Percentiles rank a stretch among this genome's conserved stretches.
Evolutionary conservation across 1,140 invertebrate genomes (phyloP).

Genomic region (Paramacrobiotus metropolitanus): DNA sequence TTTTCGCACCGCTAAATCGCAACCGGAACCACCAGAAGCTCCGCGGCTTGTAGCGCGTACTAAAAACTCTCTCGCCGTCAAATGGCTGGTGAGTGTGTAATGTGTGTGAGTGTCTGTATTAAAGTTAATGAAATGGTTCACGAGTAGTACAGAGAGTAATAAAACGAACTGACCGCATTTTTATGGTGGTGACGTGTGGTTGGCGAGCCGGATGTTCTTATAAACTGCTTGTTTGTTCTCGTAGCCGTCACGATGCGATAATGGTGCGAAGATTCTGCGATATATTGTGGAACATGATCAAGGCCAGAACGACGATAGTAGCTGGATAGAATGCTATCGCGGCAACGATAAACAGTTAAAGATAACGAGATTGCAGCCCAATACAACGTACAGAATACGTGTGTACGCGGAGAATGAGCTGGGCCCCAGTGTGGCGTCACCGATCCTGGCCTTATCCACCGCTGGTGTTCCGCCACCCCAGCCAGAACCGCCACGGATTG

Average conservation of each 20-base stretch:
- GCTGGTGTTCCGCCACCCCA: constrained; percentile 31
- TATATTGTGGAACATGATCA: constrained; percentile 56
- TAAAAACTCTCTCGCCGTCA: background rate
- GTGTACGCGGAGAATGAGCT: constrained; percentile 53
- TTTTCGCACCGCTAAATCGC: constrained; percentile 3
- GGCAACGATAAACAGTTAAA: constrained; percentile 42
- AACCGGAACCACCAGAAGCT: constrained; percentile 1
- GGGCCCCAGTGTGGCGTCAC: constrained; percentile 32
- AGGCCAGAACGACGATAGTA: constrained; percentile 26
- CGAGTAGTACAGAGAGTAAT: too few relatives aligned
- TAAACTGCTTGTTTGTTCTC: background rate
- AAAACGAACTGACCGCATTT: too few relatives aligned
- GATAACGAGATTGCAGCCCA: constrained; percentile 39
- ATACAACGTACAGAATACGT: constrained; percentile 51
- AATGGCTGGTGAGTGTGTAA: background rate
- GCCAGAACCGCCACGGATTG: constrained; percentile 38
- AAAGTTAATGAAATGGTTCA: too few relatives aligned
- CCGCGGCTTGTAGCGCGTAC: background rate
- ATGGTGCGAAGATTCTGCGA: constrained; percentile 46
- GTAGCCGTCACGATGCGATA: constrained; percentile 37
- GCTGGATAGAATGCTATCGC: constrained; percentile 42
- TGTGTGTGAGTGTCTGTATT: too few relatives aligned
- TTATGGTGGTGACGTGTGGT: too few relatives aligned
- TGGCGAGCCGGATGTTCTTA: too few relatives aligned
- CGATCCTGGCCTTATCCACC: constrained; percentile 33